Conservation (phyloP, 2,113 vertebrate genomes). For the Puffinus mauretanicus region DNA sequence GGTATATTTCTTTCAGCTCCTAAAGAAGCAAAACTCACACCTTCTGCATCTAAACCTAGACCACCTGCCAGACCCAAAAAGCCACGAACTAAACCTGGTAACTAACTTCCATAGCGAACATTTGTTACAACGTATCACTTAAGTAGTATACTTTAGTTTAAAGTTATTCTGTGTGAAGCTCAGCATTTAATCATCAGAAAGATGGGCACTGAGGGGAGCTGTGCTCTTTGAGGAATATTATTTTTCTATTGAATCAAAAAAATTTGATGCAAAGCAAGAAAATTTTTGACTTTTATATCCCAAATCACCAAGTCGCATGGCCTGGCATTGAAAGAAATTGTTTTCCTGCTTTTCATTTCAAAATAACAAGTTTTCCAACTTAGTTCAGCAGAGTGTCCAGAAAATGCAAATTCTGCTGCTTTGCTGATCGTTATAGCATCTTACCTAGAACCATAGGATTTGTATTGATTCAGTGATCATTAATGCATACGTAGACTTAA, state of each 20-base stretch:
- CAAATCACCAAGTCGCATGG: not conserved
- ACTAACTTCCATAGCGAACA: not conserved
- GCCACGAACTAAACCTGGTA: constrained; percentile 69
- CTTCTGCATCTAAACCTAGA: constrained; percentile 71
- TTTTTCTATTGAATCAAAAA: not conserved
- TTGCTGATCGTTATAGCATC: not conserved
- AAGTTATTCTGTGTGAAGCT: not conserved
- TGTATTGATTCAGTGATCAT: not conserved
- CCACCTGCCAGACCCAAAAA: constrained; percentile 43
- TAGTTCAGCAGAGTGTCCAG: not conserved
- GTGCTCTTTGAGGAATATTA: not conserved
- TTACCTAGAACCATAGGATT: not conserved
- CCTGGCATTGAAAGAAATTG: not conserved
- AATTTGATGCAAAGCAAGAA: not conserved
- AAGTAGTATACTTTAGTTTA: not conserved
- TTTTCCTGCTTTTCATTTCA: not conserved
- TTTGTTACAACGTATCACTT: not conserved
- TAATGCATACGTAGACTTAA: not conserved
- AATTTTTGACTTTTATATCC: not conserved
- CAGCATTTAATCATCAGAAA: not conserved
- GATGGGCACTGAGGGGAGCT: not conserved
- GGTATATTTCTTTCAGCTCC: constrained; percentile 75
- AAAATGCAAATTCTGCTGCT: not conserved
- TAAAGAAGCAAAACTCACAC: constrained; percentile 58
- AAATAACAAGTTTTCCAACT: not conserved